phyloP scores from a whole-genome alignment of 2,888 invertebrate species.

The Augiades crinisus region DNA sequence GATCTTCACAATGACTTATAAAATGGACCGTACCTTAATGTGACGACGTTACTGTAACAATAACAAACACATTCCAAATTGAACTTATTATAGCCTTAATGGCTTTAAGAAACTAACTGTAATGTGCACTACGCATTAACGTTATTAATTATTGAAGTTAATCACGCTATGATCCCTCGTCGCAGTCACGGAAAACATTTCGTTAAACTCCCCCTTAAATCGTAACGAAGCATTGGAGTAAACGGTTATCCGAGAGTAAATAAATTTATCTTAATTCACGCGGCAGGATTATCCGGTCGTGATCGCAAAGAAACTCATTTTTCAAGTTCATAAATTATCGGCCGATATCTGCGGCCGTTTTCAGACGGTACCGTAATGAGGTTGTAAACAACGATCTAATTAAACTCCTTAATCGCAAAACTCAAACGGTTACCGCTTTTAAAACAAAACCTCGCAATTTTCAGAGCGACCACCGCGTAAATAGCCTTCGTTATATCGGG shows the following conservation, averaged over 20 bases:
- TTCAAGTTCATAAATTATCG: conserved; percentile 76
- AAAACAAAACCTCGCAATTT: conserved; percentile 80
- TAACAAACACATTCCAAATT: not conserved
- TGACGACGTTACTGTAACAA: conserved; percentile 4
- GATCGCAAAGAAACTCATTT: conserved; percentile 63
- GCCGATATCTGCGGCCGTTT: conserved; percentile 71
- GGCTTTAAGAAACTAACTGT: conserved; percentile 3
- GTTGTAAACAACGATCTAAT: conserved; percentile 81
- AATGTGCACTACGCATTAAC: not conserved
- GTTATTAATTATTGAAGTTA: conserved; percentile 13
- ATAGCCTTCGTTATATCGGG: conserved; percentile 78
- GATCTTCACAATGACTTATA: no score
- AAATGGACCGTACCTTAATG: not conserved
- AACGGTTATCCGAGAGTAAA: conserved; percentile 14
- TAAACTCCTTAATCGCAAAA: conserved; percentile 81
- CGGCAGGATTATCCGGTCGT: conserved; percentile 14
- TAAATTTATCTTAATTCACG: conserved; percentile 12
- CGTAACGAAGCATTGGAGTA: not conserved
- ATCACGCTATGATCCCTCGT: conserved; percentile 29
- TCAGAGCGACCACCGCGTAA: conserved; percentile 76
- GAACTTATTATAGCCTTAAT: conserved; percentile 3
- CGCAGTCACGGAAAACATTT: not conserved
- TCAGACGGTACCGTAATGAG: conserved; percentile 72
- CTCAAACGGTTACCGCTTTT: conserved; percentile 80
- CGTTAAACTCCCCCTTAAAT: conserved; percentile 1